A percentile compares a stretch with the other conserved stretches of the same genome.
Conservation (phyloP, 2,113 vertebrate species). For the Ceyx margarethae region DNA sequence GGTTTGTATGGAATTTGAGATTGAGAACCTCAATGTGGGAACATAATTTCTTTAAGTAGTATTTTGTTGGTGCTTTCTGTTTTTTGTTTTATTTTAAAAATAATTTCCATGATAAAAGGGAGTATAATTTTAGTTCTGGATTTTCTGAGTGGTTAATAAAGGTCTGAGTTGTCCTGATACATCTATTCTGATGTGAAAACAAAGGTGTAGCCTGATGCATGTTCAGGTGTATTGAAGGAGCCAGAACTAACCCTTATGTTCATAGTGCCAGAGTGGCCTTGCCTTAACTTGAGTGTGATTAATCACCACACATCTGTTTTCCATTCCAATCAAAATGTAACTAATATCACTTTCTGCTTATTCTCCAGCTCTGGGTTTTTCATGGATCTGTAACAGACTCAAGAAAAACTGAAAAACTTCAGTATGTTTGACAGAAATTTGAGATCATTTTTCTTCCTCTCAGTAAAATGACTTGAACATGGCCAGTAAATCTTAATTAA, state of each 20-base stretch:
- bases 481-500: not conserved
- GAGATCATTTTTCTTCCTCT: not conserved
- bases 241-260: not conserved
- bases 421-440: not conserved
- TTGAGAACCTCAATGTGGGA: not conserved
- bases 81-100: not conserved
- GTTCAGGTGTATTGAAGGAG: not conserved
- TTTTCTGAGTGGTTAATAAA: not conserved
- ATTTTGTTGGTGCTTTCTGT: not conserved
- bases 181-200: not conserved
- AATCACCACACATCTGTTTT: constrained; percentile 80
- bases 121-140: not conserved
- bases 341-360: constrained; percentile 66
- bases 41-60: not conserved
- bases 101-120: not conserved
- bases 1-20: not conserved
- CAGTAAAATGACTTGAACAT: not conserved
- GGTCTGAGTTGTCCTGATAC: not conserved
- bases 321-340: constrained; percentile 73
- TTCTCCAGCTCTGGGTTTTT: constrained; percentile 57
- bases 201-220: not conserved
- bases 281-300: constrained; percentile 25
- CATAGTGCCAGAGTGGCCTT: not conserved
- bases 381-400: not conserved
- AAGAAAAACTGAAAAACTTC: not conserved